A percentile compares a stretch with the other conserved stretches of the same genome.
phyloP scores from a whole-genome alignment of 2,113 vertebrate species.

The Pantherophis guttatus region DNA sequence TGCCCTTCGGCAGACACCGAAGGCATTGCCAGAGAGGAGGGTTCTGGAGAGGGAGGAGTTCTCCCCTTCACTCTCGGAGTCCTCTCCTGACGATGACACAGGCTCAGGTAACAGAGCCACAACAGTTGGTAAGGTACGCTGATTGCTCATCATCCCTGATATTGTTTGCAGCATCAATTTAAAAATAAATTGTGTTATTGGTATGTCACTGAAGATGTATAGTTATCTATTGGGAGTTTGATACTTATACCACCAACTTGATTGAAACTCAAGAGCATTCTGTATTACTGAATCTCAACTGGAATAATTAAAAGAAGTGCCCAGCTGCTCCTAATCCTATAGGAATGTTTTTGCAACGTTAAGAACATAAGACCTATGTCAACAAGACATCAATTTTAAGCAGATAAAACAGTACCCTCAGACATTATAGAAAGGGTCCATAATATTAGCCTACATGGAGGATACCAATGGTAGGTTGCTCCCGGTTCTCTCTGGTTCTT shows the following conservation, averaged over 20 bases:
- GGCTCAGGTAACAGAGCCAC: too few species aligned
- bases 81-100: too few species aligned
- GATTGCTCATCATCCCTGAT: neutral
- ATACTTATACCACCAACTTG: neutral
- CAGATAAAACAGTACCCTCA: neutral
- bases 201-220: neutral
- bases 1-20: too few species aligned
- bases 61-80: too few species aligned
- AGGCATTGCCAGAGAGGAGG: too few species aligned
- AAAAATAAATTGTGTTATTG: slow-evolving; percentile 1
- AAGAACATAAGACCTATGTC: neutral
- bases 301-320: neutral
- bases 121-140: neutral
- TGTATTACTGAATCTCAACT: neutral
- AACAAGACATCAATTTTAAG: neutral
- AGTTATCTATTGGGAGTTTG: neutral
- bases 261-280: neutral
- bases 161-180: neutral
- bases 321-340: neutral
- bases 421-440: neutral
- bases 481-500: too few species aligned
- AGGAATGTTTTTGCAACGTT: neutral
- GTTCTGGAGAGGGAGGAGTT: too few species aligned
- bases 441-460: neutral
- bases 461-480: neutral